Conservation (phyloP, 2,113 vertebrate genomes). For the Sceloporus undulatus region DNA sequence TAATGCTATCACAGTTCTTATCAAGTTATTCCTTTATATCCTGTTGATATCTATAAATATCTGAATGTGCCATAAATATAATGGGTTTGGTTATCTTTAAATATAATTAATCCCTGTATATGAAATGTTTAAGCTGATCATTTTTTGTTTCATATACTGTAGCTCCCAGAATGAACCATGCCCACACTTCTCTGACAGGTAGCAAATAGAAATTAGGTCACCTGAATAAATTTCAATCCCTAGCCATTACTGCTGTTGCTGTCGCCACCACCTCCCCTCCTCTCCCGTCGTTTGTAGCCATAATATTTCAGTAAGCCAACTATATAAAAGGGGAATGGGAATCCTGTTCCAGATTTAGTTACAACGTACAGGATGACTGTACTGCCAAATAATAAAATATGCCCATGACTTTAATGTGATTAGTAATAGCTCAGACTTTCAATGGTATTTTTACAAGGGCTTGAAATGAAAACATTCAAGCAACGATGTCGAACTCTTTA, state of each 20-base stretch:
- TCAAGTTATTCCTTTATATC: not conserved
- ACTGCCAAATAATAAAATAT: constrained; percentile 61
- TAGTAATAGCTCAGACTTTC: constrained; percentile 53
- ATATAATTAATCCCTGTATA: constrained; percentile 63
- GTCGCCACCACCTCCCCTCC: not conserved
- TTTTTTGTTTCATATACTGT: constrained; percentile 60
- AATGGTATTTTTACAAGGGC: constrained; percentile 60
- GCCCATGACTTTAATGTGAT: constrained; percentile 53
- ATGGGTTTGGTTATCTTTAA: constrained; percentile 50
- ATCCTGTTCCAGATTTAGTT: constrained; percentile 49
- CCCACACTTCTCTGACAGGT: constrained; percentile 50
- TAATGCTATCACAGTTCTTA: not conserved
- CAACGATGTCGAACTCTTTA: constrained; percentile 26
- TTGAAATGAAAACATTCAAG: constrained; percentile 49
- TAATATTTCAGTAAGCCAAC: constrained; percentile 57
- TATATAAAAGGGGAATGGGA: constrained; percentile 45
- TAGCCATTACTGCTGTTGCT: too few species aligned
- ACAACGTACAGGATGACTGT: constrained; percentile 58
- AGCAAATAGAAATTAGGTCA: constrained; percentile 63
- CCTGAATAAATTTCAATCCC: constrained; percentile 52
- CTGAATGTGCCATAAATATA: constrained; percentile 35
- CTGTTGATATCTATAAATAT: not conserved
- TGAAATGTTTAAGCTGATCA: constrained; percentile 53
- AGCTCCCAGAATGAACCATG: constrained; percentile 62
- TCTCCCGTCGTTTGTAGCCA: constrained; percentile 43